phyloP scores from a whole-genome alignment of 2,797 vertebrate species.

The Echeneis naucrates region DNA sequence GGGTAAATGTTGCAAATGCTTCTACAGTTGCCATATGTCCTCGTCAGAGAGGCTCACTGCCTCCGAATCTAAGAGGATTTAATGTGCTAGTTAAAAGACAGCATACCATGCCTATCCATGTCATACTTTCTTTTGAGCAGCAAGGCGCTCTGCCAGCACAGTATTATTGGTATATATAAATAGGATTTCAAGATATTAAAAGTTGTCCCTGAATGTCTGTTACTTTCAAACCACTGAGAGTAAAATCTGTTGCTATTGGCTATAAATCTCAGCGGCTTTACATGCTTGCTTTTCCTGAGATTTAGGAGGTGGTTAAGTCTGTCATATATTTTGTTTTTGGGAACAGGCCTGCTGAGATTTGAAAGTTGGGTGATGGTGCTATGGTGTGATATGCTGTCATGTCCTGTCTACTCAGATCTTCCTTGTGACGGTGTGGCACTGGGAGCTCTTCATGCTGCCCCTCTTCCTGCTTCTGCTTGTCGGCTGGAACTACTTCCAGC shows the following conservation, averaged over 20 bases:
- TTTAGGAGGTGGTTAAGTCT: slow-evolving; percentile 68
- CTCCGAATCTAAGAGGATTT: slow-evolving; percentile 79
- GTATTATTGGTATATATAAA: slow-evolving; percentile 76
- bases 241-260: slow-evolving; percentile 69
- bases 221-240: slow-evolving; percentile 67
- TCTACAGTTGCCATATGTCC: slow-evolving; percentile 76
- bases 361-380: slow-evolving; percentile 50
- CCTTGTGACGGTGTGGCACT: slow-evolving; percentile 92
- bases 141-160: slow-evolving; percentile 71
- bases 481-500: slow-evolving; percentile 91
- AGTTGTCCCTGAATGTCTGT: slow-evolving; percentile 71
- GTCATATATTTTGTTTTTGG: slow-evolving; percentile 68
- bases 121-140: slow-evolving; percentile 72
- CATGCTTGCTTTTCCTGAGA: slow-evolving; percentile 61
- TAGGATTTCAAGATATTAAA: slow-evolving; percentile 81
- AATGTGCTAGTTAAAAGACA: slow-evolving; percentile 79
- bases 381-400: slow-evolving; percentile 63
- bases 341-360: slow-evolving; percentile 60
- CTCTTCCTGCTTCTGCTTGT: slow-evolving; percentile 92
- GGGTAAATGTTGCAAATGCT: slow-evolving; percentile 79
- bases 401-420: slow-evolving; percentile 89
- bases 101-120: slow-evolving; percentile 69
- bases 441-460: slow-evolving; percentile 97
- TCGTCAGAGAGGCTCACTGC: slow-evolving; percentile 65
- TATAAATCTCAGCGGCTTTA: slow-evolving; percentile 65